Conservation (phyloP, 2,888 invertebrate genomes). For the Calephelis perditalis region DNA sequence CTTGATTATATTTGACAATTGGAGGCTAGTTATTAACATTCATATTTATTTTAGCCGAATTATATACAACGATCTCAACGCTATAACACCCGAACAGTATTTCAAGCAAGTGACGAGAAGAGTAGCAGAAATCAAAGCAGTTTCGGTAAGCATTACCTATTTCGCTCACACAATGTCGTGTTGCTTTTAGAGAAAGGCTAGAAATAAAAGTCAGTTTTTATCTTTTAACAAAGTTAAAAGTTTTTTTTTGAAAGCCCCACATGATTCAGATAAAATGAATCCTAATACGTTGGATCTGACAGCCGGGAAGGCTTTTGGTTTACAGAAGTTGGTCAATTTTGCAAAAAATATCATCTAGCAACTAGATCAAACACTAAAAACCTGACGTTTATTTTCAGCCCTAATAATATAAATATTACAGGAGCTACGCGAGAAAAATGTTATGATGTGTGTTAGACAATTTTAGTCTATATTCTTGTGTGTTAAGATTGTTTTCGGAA, state of each 20-base stretch:
- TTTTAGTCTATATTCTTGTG: constrained; percentile 32
- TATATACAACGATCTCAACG: constrained; percentile 92
- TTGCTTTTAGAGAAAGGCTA: background rate
- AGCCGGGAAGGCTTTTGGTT: too few relatives aligned
- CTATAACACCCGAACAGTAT: constrained; percentile 96
- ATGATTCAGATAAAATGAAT: too few relatives aligned
- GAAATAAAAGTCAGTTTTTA: background rate
- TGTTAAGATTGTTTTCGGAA: constrained; percentile 41
- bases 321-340: too few relatives aligned
- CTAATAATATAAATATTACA: constrained; percentile 38
- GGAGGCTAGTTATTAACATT: too few relatives aligned
- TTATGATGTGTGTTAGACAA: constrained; percentile 48
- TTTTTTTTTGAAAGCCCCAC: too few relatives aligned
- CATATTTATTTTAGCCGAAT: constrained; percentile 82
- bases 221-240: background rate
- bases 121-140: constrained; percentile 93
- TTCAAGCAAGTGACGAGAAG: constrained; percentile 94
- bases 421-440: constrained; percentile 42
- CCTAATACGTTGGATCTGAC: too few relatives aligned
- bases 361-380: too few relatives aligned
- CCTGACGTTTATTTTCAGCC: constrained; percentile 9
- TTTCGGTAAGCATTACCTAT: constrained; percentile 82
- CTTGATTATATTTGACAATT: too few relatives aligned
- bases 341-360: too few relatives aligned
- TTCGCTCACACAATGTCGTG: constrained; percentile 23